Evolutionary conservation across 1,140 invertebrate genomes (phyloP).

Genomic region (Rhopalosiphum maidis): DNA sequence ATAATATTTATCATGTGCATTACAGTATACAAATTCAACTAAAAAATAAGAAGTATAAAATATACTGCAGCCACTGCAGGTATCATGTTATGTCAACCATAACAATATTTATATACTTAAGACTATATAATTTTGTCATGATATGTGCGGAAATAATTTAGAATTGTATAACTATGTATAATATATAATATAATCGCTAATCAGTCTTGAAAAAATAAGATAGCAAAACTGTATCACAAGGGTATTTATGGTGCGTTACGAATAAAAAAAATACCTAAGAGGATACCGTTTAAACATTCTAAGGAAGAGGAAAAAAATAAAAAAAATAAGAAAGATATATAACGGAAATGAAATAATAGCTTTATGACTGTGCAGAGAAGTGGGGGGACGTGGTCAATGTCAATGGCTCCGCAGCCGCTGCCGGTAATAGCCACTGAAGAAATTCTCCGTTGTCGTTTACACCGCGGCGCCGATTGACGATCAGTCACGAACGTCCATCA

Average conservation of each 20-base stretch:
- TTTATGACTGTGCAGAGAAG: not conserved
- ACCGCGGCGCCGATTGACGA: conserved; percentile 17
- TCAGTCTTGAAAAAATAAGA: not conserved
- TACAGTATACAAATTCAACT: not conserved
- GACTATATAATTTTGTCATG: not conserved
- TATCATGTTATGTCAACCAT: not conserved
- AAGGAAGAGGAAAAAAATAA: not conserved
- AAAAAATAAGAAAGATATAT: conserved; percentile 11
- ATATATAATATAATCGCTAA: not conserved
- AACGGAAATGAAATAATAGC: conserved; percentile 52
- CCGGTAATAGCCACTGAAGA: conserved; percentile 16
- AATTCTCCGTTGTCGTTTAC: conserved; percentile 18
- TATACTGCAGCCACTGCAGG: not conserved
- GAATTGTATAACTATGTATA: not conserved
- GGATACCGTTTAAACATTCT: conserved; percentile 16
- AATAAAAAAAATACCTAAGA: not conserved
- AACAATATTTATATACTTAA: not conserved
- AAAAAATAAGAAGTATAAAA: not conserved
- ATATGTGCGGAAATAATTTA: not conserved
- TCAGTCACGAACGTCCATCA: conserved; percentile 52
- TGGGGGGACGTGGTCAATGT: conserved; percentile 40
- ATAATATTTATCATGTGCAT: too few relatives aligned
- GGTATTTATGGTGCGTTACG: conserved; percentile 1
- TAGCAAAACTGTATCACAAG: not conserved
- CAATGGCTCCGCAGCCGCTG: conserved; percentile 17